phyloP scores from a whole-genome alignment of 2,888 invertebrate species.

The Zhuqinia jingwanae region DNA sequence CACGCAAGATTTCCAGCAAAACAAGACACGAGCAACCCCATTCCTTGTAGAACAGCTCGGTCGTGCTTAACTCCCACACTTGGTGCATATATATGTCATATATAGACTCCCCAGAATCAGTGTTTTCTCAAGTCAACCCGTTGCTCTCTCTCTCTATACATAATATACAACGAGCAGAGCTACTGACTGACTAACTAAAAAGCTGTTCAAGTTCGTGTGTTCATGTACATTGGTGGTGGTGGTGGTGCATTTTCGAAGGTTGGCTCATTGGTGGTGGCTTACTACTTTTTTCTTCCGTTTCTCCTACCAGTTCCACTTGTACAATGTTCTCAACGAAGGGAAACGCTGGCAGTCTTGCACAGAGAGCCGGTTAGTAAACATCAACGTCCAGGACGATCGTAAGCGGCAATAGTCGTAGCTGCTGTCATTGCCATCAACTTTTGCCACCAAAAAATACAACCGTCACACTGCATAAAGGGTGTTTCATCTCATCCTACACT shows the following conservation, averaged over 20 bases:
- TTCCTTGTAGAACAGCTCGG: slow-evolving; percentile 14
- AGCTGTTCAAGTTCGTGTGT: neutral
- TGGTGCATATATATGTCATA: neutral
- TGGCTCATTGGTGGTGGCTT: neutral
- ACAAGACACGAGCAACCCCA: slow-evolving; percentile 21
- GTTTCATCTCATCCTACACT: neutral
- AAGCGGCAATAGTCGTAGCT: slow-evolving; percentile 27
- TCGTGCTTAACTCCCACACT: slow-evolving; percentile 25
- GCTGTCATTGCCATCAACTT: slow-evolving; percentile 25
- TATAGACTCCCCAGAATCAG: neutral
- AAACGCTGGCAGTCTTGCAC: slow-evolving; percentile 68
- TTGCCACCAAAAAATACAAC: slow-evolving; percentile 6
- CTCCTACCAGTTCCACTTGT: slow-evolving; percentile 11
- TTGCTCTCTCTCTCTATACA: too few species aligned
- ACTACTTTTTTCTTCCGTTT: neutral
- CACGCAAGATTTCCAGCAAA: neutral
- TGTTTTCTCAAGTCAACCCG: neutral
- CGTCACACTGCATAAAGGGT: neutral
- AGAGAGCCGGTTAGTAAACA: slow-evolving; percentile 74
- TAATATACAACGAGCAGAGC: neutral
- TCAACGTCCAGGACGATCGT: slow-evolving; percentile 63
- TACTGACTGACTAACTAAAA: neutral
- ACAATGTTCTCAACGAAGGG: slow-evolving; percentile 40
- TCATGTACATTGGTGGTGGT: neutral
- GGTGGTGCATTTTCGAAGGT: slow-evolving; percentile 13